Percentiles rank a stretch among this genome's conserved stretches.
These are phyloP conservation scores for Peromyscus leucopus DNA, from an alignment of 2,113 vertebrate genomes.

Conservation along the genomic window DNA sequence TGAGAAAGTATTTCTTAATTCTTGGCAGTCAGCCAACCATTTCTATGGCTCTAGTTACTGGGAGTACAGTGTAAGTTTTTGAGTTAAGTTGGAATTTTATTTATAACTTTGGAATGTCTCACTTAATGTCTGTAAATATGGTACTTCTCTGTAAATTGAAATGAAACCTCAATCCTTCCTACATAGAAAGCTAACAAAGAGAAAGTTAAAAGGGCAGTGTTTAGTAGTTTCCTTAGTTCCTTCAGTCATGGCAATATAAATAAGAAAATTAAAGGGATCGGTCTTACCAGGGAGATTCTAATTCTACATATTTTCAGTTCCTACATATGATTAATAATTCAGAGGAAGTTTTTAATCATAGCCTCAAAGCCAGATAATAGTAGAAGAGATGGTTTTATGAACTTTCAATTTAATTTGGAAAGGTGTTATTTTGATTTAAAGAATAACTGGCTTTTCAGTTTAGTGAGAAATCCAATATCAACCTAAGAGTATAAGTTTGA, in stretches of 20 bases:
- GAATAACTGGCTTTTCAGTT: not conserved
- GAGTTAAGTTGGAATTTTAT: constrained; percentile 62
- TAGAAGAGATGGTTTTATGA: not conserved
- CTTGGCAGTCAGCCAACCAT: constrained; percentile 12
- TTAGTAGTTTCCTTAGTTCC: constrained; percentile 23
- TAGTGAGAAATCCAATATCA: not conserved
- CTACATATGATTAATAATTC: constrained; percentile 9
- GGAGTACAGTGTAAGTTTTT: not conserved
- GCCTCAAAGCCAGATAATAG: not conserved
- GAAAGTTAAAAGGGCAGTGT: not conserved
- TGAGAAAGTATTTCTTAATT: constrained; percentile 30
- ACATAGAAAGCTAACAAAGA: constrained; percentile 10
- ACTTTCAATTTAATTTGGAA: constrained; percentile 26
- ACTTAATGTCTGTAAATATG: constrained; percentile 13
- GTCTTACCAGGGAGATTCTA: constrained; percentile 17
- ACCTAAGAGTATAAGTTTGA: not conserved
- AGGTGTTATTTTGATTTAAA: constrained; percentile 13
- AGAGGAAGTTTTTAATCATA: constrained; percentile 53
- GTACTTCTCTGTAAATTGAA: constrained; percentile 37
- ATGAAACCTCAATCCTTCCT: constrained; percentile 9
- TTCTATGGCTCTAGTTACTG: constrained; percentile 41
- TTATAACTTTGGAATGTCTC: constrained; percentile 59
- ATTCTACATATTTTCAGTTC: constrained; percentile 5
- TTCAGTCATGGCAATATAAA: constrained; percentile 8
- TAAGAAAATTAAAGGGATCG: constrained; percentile 16